Conservation (phyloP, 2,113 vertebrate genomes). For the Apus apus region DNA sequence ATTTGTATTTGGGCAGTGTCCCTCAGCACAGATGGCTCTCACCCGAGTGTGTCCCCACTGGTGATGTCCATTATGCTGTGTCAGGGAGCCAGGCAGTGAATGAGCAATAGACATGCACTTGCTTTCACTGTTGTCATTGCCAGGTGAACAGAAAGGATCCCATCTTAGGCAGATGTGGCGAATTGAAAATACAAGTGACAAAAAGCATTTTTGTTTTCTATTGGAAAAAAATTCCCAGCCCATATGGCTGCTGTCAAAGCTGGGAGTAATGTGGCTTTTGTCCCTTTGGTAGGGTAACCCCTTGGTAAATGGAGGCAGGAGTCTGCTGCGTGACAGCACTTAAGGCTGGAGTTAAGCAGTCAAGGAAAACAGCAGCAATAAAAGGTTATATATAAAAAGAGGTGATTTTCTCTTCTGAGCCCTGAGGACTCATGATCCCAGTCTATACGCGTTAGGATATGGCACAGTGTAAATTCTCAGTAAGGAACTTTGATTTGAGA, state of each 20-base stretch:
- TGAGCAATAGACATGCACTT: neutral
- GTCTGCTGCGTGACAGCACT: neutral
- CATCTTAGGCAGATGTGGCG: neutral
- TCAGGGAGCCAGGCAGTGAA: neutral
- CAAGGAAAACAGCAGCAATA: neutral
- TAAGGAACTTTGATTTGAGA: slow-evolving; percentile 17
- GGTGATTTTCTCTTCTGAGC: neutral
- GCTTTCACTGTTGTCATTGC: neutral
- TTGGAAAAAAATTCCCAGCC: neutral
- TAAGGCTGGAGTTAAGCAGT: slow-evolving; percentile 11
- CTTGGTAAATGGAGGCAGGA: neutral
- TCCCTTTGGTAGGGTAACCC: neutral
- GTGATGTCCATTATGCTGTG: neutral
- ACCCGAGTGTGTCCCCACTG: rapidly evolving
- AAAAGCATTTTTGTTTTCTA: neutral
- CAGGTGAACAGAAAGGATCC: neutral
- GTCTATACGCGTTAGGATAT: neutral
- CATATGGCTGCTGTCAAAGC: neutral
- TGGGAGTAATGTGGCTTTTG: slow-evolving; percentile 12
- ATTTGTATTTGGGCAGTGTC: neutral
- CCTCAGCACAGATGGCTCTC: neutral
- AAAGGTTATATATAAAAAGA: slow-evolving; percentile 24
- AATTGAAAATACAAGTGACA: neutral
- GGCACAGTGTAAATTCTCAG: neutral
- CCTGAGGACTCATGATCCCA: neutral